phyloP scores from a whole-genome alignment of 2,888 invertebrate species.

The Hybos culiciformis region DNA sequence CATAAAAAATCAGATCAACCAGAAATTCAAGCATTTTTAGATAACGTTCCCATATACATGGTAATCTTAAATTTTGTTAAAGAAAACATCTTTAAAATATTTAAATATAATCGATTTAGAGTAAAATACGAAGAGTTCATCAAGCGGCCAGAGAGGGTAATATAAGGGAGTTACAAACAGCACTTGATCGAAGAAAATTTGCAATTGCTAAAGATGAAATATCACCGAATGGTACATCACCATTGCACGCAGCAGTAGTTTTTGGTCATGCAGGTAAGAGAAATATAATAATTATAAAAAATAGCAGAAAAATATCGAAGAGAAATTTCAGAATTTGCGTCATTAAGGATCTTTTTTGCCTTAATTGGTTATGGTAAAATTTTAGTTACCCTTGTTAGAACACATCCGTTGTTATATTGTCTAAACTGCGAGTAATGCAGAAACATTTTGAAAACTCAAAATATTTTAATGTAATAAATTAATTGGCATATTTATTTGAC shows the following conservation, averaged over 20 bases:
- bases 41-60: slow-evolving; percentile 78
- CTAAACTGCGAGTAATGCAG: too few species aligned
- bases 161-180: slow-evolving; percentile 68
- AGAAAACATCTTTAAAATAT: not conserved
- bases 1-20: slow-evolving; percentile 56
- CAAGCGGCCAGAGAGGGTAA: slow-evolving; percentile 73
- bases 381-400: too few species aligned
- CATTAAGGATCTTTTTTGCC: too few species aligned
- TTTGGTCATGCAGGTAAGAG: slow-evolving; percentile 65
- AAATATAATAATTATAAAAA: not conserved
- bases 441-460: too few species aligned
- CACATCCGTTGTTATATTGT: too few species aligned
- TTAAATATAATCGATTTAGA: slow-evolving; percentile 37
- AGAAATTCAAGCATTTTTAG: slow-evolving; percentile 74
- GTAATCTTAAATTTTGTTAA: slow-evolving; percentile 36
- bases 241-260: slow-evolving; percentile 72
- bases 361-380: too few species aligned
- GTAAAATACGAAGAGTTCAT: slow-evolving; percentile 81
- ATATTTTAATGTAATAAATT: too few species aligned
- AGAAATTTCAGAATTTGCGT: too few species aligned
- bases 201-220: slow-evolving; percentile 75
- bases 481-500: too few species aligned
- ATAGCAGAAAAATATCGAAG: too few species aligned
- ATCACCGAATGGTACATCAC: slow-evolving; percentile 72
- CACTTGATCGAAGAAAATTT: slow-evolving; percentile 78